phyloP scores from a whole-genome alignment of 2,888 invertebrate species.

The Amphipoea lucens region DNA sequence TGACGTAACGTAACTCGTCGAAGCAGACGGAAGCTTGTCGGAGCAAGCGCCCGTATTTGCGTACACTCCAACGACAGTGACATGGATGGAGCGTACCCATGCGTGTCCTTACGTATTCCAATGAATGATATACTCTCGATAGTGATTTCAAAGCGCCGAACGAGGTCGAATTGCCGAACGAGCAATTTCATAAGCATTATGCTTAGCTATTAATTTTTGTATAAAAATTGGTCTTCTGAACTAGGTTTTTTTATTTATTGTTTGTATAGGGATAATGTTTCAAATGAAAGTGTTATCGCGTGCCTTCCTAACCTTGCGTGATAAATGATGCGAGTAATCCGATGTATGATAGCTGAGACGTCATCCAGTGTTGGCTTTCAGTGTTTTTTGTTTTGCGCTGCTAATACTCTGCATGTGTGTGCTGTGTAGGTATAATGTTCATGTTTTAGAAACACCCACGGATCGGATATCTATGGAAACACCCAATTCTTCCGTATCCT shows the following conservation, averaged over 20 bases:
- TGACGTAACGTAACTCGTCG: not conserved
- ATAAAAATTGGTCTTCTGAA: not conserved
- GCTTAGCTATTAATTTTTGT: not conserved
- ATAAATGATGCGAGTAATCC: slow-evolving; percentile 24
- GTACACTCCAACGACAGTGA: not conserved
- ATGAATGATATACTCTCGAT: not conserved
- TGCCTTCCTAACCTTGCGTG: slow-evolving; percentile 8
- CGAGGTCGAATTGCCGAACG: too few species aligned
- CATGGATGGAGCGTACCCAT: not conserved
- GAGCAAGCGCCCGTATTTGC: not conserved
- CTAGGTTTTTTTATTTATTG: not conserved
- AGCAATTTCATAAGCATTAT: not conserved
- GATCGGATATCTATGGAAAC: not conserved
- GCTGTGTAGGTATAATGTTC: not conserved
- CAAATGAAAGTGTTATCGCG: slow-evolving; percentile 25
- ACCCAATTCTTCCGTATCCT: not conserved
- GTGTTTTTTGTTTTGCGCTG: not conserved
- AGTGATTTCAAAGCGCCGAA: not conserved
- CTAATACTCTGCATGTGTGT: not conserved
- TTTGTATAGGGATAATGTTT: slow-evolving; percentile 15
- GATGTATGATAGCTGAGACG: slow-evolving; percentile 15
- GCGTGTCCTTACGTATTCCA: not conserved
- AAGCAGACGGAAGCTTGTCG: not conserved
- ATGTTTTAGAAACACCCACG: not conserved
- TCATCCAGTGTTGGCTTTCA: not conserved